Evolutionary conservation across 1,140 invertebrate species (phyloP).

Genomic region (Mercenaria mercenaria): DNA sequence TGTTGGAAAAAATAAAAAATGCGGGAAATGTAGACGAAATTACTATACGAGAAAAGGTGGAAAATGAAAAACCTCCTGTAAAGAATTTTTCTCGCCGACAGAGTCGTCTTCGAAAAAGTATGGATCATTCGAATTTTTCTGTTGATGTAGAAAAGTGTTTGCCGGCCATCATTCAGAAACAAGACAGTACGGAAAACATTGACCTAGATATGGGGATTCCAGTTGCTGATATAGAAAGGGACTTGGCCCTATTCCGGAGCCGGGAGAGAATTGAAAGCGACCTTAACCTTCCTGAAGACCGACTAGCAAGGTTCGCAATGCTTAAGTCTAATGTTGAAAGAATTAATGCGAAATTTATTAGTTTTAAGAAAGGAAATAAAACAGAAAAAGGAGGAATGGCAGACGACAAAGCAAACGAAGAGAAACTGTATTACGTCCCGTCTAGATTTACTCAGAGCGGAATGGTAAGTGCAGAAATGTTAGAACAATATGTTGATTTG

Average conservation of each 20-base stretch:
- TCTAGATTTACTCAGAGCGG: slow-evolving; percentile 24
- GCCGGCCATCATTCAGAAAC: no score
- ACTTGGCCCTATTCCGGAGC: slow-evolving; percentile 28
- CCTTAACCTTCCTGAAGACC: slow-evolving; percentile 68
- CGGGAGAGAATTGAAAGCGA: slow-evolving; percentile 64
- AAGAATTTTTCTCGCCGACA: slow-evolving; percentile 1
- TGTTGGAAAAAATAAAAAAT: slow-evolving; percentile 42
- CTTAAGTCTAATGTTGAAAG: slow-evolving; percentile 70
- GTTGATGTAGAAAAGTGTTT: not conserved
- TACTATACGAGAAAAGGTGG: not conserved
- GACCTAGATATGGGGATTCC: not conserved
- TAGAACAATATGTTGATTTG: not conserved
- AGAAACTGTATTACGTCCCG: slow-evolving; percentile 25
- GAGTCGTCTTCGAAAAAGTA: slow-evolving; percentile 32
- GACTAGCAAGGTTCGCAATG: slow-evolving; percentile 56
- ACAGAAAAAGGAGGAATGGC: not conserved
- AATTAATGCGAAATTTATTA: slow-evolving; percentile 68
- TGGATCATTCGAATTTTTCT: not conserved
- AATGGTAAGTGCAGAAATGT: slow-evolving; percentile 35
- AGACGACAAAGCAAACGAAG: not conserved
- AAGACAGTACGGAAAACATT: not conserved
- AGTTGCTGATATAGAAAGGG: slow-evolving; percentile 10
- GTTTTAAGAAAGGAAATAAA: slow-evolving; percentile 39
- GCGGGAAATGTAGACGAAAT: not conserved
- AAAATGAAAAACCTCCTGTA: not conserved